Base-by-base conservation (phyloP, 2,113 vertebrate genomes). In the Fregetta grallaria region DNA sequence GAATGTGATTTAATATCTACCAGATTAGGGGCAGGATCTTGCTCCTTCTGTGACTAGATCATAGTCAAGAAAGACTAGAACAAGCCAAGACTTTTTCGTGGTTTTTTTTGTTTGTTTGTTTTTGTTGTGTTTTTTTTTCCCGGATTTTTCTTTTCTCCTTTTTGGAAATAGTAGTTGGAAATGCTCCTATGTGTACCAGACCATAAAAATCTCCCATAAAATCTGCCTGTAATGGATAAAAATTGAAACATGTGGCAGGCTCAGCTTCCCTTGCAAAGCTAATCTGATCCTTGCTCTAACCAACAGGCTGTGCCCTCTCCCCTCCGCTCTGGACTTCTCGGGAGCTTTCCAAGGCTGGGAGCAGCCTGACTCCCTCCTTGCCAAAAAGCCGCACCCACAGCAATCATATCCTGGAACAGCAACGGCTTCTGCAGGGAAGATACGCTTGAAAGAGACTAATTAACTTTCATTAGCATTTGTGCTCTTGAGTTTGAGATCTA, bases 241-340 rank as follows among this genome's bases (percentile, higher is more conserved):
- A 85, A 22, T 22, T 68, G 40, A 66, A 90, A 68, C 17, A 13
- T 7, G 47, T 42, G 58, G 49, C 45, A 94, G 66, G 30, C 59
- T 91, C 29, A 20, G 55, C 32, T 71, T 75, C 12, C n/a, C 38
- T 65, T 53, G 61, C 65, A 85, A 92, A 85, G 61, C 14, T 59
- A 53, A 15, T 76, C 76, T 47, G 49, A 85, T 85, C 73, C 74
- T 83, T 62, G 1, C 67, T 92, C 53, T 62, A 65, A 62, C 84
- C 89, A 92, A 94, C 40, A 85, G 81, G 81, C 74, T 87, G 73
- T 96, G 59, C 89, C 83, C 22, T 58, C 58, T 75, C 66, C n/a
- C 53, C 68, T 91, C 42, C 0, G 11, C n/a, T 75, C 63, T 1
- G 0, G 7, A 44, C 53, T 82, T 67, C 55, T 50, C 14, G 0